A percentile compares a stretch with the other conserved stretches of the same genome.
Evolutionary conservation across 2,113 vertebrate species (phyloP).

Genomic region (Ciconia maguari): DNA sequence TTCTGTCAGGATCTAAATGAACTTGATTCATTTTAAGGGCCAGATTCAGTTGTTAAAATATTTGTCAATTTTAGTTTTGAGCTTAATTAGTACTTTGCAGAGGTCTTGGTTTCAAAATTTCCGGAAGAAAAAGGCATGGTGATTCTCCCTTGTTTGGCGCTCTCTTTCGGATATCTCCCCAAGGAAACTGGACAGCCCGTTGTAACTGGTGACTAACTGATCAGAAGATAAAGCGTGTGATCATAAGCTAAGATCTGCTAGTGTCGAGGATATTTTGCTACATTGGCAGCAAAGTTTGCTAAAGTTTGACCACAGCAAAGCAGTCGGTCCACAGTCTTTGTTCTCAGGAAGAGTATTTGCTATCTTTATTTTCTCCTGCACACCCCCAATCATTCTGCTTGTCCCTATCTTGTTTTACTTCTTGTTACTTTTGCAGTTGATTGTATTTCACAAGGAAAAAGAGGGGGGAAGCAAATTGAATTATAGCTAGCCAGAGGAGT

Average conservation of each 20-base stretch:
- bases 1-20: neutral
- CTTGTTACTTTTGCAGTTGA: neutral
- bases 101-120: neutral
- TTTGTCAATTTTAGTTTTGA: neutral
- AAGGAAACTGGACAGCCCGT: neutral
- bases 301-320: neutral
- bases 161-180: neutral
- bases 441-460: constrained; percentile 12
- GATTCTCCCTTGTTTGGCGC: neutral
- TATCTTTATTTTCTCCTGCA: neutral
- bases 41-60: neutral
- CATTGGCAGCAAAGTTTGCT: neutral
- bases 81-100: neutral
- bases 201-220: neutral
- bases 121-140: neutral
- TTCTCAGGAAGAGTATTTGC: neutral
- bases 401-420: neutral
- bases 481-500: neutral
- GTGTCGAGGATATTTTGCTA: neutral
- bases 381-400: neutral
- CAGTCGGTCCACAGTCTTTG: neutral
- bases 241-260: neutral
- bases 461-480: neutral
- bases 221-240: neutral
- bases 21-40: neutral